phyloP scores from a whole-genome alignment of 2,113 vertebrate genomes.

The Tor tambroides region DNA sequence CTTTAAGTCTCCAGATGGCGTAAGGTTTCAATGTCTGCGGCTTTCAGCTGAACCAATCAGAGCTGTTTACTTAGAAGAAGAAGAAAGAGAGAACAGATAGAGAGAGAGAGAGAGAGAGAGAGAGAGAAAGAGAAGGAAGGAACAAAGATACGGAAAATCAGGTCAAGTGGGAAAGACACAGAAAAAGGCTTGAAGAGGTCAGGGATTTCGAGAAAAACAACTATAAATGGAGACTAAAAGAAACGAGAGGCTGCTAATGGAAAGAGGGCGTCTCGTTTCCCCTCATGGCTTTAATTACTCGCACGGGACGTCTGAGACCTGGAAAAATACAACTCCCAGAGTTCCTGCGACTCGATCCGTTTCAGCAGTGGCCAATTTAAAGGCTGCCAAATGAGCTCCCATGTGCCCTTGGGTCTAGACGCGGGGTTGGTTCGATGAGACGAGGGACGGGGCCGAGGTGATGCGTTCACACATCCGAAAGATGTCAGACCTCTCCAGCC shows the following conservation, averaged over 20 bases:
- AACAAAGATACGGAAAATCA: constrained; percentile 21
- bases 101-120: constrained; percentile 17
- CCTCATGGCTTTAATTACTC: constrained; percentile 40
- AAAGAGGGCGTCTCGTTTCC: constrained; percentile 9
- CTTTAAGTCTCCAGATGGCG: constrained; percentile 55
- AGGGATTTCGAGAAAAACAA: neutral
- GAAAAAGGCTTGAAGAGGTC: constrained; percentile 16
- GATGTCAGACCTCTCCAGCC: constrained; percentile 14
- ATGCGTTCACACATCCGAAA: neutral
- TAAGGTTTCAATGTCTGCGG: constrained; percentile 49
- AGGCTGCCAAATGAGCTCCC: constrained; percentile 49
- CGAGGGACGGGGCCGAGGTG: neutral
- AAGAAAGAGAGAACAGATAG: constrained; percentile 30
- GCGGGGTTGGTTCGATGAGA: constrained; percentile 11
- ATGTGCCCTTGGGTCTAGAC: constrained; percentile 35
- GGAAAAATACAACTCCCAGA: constrained; percentile 44
- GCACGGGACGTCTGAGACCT: constrained; percentile 20
- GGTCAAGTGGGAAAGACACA: constrained; percentile 4
- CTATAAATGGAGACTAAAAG: constrained; percentile 8
- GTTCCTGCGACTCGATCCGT: constrained; percentile 27
- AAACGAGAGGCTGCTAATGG: constrained; percentile 9
- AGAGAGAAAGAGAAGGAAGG: neutral
- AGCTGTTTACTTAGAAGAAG: constrained; percentile 51
- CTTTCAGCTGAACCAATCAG: constrained; percentile 64
- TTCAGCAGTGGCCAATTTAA: constrained; percentile 33